phyloP scores from a whole-genome alignment of 2,888 invertebrate species.

The Melangyna quadrimaculata region DNA sequence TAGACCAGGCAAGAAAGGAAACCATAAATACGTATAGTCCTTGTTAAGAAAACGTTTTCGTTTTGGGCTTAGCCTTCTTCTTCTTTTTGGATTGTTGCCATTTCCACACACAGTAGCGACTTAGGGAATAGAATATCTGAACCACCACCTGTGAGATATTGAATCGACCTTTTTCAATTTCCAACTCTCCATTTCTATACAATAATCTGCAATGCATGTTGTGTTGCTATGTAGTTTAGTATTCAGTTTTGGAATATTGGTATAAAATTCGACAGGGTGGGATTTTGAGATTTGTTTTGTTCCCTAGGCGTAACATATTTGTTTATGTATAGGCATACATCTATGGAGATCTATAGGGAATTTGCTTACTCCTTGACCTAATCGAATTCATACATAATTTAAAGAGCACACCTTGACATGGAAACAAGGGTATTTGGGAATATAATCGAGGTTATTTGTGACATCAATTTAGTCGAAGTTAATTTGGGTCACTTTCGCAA shows the following conservation, averaged over 20 bases:
- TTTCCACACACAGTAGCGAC: background rate
- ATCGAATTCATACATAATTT: conserved; percentile 16
- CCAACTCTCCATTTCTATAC: conserved; percentile 8
- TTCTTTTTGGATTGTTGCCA: conserved; percentile 52
- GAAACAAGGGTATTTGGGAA: background rate
- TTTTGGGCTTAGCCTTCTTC: conserved; percentile 53
- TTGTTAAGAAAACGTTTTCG: conserved; percentile 50
- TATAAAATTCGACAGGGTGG: conserved; percentile 7
- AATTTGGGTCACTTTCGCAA: background rate
- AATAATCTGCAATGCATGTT: background rate
- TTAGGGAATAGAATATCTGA: conserved; percentile 28
- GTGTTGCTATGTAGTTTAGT: background rate
- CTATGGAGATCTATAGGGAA: background rate
- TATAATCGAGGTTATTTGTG: conserved; percentile 8
- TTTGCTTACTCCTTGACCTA: conserved; percentile 6
- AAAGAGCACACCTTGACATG: background rate
- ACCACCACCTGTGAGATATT: conserved; percentile 45
- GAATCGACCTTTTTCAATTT: conserved; percentile 51
- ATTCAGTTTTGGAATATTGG: background rate
- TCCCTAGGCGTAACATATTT: background rate
- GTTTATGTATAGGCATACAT: no score
- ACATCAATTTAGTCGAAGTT: conserved; percentile 1
- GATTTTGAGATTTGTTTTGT: background rate
- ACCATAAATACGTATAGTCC: conserved; percentile 48
- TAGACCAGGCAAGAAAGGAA: conserved; percentile 8